Conservation (phyloP, 2,888 invertebrate species). For the Prosopocoilus inquinatus region DNA sequence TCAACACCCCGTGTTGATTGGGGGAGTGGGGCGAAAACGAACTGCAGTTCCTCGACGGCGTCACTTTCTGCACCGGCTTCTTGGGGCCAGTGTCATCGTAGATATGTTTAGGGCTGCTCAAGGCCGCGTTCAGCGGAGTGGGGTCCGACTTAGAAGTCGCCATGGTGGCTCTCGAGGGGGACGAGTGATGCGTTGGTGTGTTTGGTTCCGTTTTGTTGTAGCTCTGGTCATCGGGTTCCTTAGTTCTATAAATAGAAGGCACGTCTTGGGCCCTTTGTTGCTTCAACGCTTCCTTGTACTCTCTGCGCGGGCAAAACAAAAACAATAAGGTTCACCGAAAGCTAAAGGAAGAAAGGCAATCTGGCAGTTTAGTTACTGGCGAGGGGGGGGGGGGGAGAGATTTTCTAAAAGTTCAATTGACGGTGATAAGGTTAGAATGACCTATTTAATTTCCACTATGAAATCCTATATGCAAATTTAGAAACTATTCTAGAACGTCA, state of each 20-base stretch:
- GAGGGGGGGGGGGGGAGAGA: neutral
- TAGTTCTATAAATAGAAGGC: constrained; percentile 66
- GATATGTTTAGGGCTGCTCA: constrained; percentile 57
- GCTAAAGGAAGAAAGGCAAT: too few species aligned
- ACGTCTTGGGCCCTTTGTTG: constrained; percentile 80
- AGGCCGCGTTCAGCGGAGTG: constrained; percentile 50
- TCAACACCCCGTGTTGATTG: constrained; percentile 24
- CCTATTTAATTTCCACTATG: too few species aligned
- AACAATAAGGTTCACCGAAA: neutral
- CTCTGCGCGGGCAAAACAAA: constrained; percentile 53
- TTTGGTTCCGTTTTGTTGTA: constrained; percentile 53
- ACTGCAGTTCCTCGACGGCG: constrained; percentile 65
- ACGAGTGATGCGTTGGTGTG: constrained; percentile 54
- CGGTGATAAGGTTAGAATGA: too few species aligned
- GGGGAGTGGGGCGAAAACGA: constrained; percentile 33
- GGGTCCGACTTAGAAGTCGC: constrained; percentile 53
- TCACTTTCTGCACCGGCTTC: constrained; percentile 77
- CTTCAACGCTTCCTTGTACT: constrained; percentile 86
- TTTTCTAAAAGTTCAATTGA: too few species aligned
- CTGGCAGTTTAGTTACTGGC: neutral
- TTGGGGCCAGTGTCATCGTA: constrained; percentile 56
- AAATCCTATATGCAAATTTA: too few species aligned
- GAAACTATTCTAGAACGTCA: too few species aligned
- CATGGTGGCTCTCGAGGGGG: constrained; percentile 45
- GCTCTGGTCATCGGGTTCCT: constrained; percentile 58